A percentile compares a stretch with the other conserved stretches of the same genome.
Conservation (phyloP, 2,888 invertebrate species). For the Lepidonotus clava region DNA sequence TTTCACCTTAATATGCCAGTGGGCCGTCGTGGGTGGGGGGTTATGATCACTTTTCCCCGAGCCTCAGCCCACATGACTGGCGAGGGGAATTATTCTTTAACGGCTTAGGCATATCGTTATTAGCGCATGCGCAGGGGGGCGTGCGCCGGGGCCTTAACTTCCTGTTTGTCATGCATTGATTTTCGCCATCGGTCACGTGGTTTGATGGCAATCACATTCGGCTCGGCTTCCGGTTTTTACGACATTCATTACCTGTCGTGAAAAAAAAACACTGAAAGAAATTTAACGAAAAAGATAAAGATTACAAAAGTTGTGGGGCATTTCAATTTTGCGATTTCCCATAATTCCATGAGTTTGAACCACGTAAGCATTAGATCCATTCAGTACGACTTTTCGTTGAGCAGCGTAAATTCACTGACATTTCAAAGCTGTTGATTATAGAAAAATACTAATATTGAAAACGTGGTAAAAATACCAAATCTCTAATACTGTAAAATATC, state of each 20-base stretch:
- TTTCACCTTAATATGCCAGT: conserved; percentile 25
- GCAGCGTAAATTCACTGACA: too few relatives aligned
- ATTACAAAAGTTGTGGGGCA: too few relatives aligned
- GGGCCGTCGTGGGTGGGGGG: not conserved
- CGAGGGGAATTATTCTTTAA: conserved; percentile 38
- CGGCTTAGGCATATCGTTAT: conserved; percentile 50
- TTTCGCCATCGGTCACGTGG: conserved; percentile 44
- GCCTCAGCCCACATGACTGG: not conserved
- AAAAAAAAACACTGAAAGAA: too few relatives aligned
- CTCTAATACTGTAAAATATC: too few relatives aligned
- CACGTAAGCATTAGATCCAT: too few relatives aligned
- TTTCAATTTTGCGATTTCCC: too few relatives aligned
- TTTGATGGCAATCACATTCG: conserved; percentile 50
- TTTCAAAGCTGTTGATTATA: too few relatives aligned
- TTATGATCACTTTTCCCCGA: not conserved
- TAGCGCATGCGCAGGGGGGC: not conserved
- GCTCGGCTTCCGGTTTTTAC: conserved; percentile 27
- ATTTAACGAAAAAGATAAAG: too few relatives aligned
- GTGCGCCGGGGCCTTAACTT: conserved; percentile 1
- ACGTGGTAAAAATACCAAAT: too few relatives aligned
- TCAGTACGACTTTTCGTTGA: too few relatives aligned
- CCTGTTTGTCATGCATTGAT: conserved; percentile 50
- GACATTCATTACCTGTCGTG: conserved; percentile 44
- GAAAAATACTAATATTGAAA: too few relatives aligned
- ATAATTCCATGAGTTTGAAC: too few relatives aligned